phyloP scores from a whole-genome alignment of 2,888 invertebrate species.

The Heliothis peltigera region DNA sequence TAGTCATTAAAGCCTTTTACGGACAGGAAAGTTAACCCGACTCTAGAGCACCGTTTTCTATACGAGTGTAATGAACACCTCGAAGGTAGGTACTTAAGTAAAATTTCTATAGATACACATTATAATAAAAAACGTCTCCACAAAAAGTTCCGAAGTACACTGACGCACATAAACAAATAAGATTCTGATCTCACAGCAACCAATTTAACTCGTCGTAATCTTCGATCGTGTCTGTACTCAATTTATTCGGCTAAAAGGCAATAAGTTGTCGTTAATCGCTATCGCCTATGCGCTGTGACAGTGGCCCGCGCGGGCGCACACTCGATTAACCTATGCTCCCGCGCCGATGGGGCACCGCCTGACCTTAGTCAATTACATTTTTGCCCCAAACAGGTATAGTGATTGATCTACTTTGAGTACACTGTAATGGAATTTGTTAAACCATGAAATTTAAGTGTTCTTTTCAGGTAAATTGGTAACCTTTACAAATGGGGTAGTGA shows the following conservation, averaged over 20 bases:
- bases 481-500: constrained; percentile 1
- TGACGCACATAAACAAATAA: constrained; percentile 2
- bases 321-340: constrained; percentile 84
- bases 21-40: constrained; percentile 7
- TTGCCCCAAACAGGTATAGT: constrained; percentile 72
- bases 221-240: constrained; percentile 34
- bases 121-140: neutral
- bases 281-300: constrained; percentile 61
- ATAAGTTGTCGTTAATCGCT: constrained; percentile 56
- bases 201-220: constrained; percentile 45
- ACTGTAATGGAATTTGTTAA: constrained; percentile 50
- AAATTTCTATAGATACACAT: constrained; percentile 1
- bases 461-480: constrained; percentile 16
- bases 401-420: constrained; percentile 74
- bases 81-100: neutral
- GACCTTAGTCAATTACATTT: constrained; percentile 82
- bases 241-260: constrained; percentile 43
- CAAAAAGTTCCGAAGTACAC: constrained; percentile 3
- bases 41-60: neutral
- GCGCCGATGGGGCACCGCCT: constrained; percentile 74
- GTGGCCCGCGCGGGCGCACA: constrained; percentile 66
- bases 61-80: neutral
- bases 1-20: constrained; percentile 39
- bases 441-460: constrained; percentile 20
- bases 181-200: constrained; percentile 41